These are phyloP conservation scores for Odocoileus virginianus DNA, from an alignment of 2,113 vertebrate genomes.

Conservation along the genomic window DNA sequence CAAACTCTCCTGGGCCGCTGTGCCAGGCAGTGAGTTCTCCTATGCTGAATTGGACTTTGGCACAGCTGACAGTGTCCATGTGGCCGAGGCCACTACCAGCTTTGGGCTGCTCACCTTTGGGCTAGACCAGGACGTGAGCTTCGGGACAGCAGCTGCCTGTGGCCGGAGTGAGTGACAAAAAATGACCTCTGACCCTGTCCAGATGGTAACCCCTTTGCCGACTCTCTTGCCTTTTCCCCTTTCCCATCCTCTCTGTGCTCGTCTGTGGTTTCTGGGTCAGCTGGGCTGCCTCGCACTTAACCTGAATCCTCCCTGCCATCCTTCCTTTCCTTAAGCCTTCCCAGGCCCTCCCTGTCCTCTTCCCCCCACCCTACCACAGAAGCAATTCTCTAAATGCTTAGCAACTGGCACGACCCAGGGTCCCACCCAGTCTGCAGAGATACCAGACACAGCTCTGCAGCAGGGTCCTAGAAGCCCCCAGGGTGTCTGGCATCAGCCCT, in stretches of 20 bases:
- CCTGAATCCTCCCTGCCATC: neutral
- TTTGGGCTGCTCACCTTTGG: conserved; percentile 83
- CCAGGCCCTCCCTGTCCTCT: neutral
- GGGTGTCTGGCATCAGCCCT: neutral
- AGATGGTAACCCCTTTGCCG: neutral
- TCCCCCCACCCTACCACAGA: neutral
- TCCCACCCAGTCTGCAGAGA: neutral
- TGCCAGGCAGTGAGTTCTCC: conserved; percentile 79
- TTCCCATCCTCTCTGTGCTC: neutral
- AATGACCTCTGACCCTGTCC: neutral
- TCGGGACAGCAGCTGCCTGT: conserved; percentile 78
- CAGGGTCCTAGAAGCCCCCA: neutral
- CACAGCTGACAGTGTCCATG: neutral
- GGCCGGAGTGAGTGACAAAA: conserved; percentile 51
- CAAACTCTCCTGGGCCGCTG: conserved; percentile 67
- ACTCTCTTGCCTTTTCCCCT: neutral
- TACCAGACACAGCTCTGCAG: neutral
- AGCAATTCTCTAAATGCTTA: neutral
- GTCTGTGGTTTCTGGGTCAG: neutral
- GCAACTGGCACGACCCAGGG: neutral
- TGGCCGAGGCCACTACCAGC: conserved; percentile 39
- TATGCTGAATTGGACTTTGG: conserved; percentile 76
- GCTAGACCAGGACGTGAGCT: conserved; percentile 67
- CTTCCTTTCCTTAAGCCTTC: neutral
- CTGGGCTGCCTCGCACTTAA: neutral